Conservation (phyloP, 2,113 vertebrate species). For the Lampris megalopsis region DNA sequence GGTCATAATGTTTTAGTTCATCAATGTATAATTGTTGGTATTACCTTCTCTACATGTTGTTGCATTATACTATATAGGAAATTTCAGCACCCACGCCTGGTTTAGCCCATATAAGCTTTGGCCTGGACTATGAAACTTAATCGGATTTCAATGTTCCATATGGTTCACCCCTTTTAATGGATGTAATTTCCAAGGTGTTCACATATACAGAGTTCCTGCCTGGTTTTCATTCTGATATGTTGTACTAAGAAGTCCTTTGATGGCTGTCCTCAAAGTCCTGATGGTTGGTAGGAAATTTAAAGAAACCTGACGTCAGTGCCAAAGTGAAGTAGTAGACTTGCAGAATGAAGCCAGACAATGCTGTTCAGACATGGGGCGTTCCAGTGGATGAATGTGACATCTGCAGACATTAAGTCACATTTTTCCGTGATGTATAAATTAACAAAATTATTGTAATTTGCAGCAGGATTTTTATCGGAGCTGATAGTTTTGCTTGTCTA, state of each 20-base stretch:
- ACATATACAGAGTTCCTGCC: neutral
- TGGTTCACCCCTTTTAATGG: neutral
- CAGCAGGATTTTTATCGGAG: slow-evolving; percentile 22
- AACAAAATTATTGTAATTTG: neutral
- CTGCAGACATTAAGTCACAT: neutral
- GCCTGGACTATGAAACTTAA: neutral
- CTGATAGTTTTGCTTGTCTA: slow-evolving; percentile 15
- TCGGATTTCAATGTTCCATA: neutral
- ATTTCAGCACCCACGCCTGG: neutral
- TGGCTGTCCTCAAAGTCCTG: slow-evolving; percentile 42
- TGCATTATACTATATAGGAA: no score
- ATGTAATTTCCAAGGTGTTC: neutral
- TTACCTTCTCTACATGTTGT: no score
- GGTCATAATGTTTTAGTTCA: no score
- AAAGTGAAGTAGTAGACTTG: neutral
- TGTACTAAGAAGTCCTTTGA: neutral
- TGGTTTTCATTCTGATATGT: neutral
- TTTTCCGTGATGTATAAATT: slow-evolving; percentile 4
- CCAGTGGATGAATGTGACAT: slow-evolving; percentile 15
- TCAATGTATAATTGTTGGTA: no score
- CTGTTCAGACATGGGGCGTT: slow-evolving; percentile 19
- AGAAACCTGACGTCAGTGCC: slow-evolving; percentile 22
- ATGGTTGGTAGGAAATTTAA: slow-evolving; percentile 2
- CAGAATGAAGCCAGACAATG: slow-evolving; percentile 8
- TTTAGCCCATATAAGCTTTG: neutral